phyloP scores from a whole-genome alignment of 2,888 invertebrate genomes.

The Sussaba pulchella region DNA sequence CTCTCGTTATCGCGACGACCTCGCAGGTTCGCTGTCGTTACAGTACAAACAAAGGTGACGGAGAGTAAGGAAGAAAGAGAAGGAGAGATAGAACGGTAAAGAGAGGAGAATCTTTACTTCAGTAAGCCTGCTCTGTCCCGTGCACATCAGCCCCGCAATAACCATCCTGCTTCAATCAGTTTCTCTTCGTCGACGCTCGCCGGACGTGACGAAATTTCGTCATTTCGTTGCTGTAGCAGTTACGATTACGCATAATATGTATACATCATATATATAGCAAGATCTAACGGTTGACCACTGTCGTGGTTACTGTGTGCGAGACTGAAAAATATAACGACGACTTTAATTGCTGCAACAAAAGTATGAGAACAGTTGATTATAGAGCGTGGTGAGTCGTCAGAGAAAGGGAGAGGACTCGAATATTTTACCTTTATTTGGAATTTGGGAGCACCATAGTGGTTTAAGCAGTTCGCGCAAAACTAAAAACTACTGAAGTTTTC shows the following conservation, averaged over 20 bases:
- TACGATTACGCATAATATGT: constrained; percentile 6
- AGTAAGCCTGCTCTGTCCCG: not conserved
- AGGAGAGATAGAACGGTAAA: too few relatives aligned
- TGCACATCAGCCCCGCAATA: constrained; percentile 27
- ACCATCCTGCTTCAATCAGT: constrained; percentile 16
- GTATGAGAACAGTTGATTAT: not conserved
- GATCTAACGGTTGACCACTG: constrained; percentile 12
- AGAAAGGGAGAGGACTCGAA: too few relatives aligned
- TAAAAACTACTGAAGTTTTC: too few relatives aligned
- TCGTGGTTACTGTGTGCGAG: not conserved
- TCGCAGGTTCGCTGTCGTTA: constrained; percentile 21
- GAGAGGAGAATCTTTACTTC: not conserved
- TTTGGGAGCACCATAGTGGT: too few relatives aligned
- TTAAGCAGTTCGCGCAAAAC: too few relatives aligned
- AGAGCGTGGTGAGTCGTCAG: too few relatives aligned
- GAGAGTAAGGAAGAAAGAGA: not conserved
- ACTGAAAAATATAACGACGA: not conserved
- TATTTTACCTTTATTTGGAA: too few relatives aligned
- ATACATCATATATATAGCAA: not conserved
- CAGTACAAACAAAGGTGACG: not conserved
- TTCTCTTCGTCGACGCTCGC: constrained; percentile 14
- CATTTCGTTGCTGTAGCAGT: not conserved
- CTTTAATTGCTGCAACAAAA: not conserved
- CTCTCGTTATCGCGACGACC: constrained; percentile 61
- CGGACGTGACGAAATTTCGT: constrained; percentile 34